A percentile compares a stretch with the other conserved stretches of the same genome.
Conservation (phyloP, 2,113 vertebrate genomes). For the Micromys minutus region DNA sequence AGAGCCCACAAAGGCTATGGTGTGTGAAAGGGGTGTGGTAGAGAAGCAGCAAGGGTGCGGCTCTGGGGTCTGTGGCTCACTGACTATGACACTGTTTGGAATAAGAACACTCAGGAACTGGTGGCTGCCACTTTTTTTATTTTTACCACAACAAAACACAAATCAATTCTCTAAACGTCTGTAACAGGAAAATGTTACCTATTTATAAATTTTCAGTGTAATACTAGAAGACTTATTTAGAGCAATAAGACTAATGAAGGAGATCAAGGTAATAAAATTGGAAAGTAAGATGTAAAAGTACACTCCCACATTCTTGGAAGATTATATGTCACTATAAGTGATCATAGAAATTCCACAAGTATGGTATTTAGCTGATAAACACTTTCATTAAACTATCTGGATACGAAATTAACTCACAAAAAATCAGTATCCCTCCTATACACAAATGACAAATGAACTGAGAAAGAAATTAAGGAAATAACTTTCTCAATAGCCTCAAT, state of each 20-base stretch:
- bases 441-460: not conserved
- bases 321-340: not conserved
- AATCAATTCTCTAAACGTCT: not conserved
- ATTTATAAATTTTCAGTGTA: not conserved
- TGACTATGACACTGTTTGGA: too few relatives aligned
- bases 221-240: not conserved
- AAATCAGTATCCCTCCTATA: not conserved
- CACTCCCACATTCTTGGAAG: not conserved
- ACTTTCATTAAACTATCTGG: not conserved
- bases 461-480: not conserved
- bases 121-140: too few relatives aligned
- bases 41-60: too few relatives aligned
- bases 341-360: not conserved
- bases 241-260: not conserved
- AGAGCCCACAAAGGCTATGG: too few relatives aligned
- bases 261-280: not conserved
- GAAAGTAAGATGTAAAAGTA: not conserved
- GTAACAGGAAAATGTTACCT: not conserved
- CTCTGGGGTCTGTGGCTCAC: too few relatives aligned
- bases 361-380: not conserved
- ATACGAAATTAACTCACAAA: not conserved
- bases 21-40: too few relatives aligned
- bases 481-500: not conserved
- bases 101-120: too few relatives aligned
- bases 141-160: too few relatives aligned